phyloP scores from a whole-genome alignment of 2,113 vertebrate species.

The Dascyllus trimaculatus region DNA sequence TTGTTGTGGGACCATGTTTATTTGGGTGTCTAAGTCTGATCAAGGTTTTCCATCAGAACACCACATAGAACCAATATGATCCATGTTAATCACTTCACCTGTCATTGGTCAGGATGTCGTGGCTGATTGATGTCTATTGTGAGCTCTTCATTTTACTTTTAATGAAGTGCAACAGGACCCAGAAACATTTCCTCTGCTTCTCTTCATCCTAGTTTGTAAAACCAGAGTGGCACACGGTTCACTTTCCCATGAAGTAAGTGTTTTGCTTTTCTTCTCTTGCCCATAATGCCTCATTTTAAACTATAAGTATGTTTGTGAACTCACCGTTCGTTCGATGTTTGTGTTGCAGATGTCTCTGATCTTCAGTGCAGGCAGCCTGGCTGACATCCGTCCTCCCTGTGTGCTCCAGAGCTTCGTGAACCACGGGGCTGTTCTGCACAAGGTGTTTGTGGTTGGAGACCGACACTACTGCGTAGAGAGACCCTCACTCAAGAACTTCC shows the following conservation, averaged over 20 bases:
- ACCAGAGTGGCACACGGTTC: conserved; percentile 85
- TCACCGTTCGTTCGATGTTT: neutral
- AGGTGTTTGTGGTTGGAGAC: conserved; percentile 86
- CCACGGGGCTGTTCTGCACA: conserved; percentile 84
- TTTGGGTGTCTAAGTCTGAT: too few species aligned
- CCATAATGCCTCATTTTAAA: neutral
- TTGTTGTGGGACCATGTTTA: too few species aligned
- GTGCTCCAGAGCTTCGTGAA: conserved; percentile 86
- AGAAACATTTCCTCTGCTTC: conserved; percentile 12
- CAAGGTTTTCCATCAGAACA: too few species aligned
- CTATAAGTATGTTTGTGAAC: neutral
- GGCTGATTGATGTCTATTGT: too few species aligned
- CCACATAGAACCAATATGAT: too few species aligned
- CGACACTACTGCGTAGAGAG: conserved; percentile 82
- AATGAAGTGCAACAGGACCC: neutral
- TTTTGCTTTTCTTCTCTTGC: neutral
- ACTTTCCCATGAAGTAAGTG: conserved; percentile 81
- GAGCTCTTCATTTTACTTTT: too few species aligned
- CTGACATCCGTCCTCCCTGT: conserved; percentile 79
- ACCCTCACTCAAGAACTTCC: conserved; percentile 85
- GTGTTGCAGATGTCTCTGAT: conserved; percentile 81
- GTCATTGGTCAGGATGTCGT: too few species aligned
- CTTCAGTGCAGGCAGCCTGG: conserved; percentile 75
- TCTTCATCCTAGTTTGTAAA: conserved; percentile 83
- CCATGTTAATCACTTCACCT: too few species aligned